Conservation (phyloP, 2,113 vertebrate genomes). For the Elachura formosa region DNA sequence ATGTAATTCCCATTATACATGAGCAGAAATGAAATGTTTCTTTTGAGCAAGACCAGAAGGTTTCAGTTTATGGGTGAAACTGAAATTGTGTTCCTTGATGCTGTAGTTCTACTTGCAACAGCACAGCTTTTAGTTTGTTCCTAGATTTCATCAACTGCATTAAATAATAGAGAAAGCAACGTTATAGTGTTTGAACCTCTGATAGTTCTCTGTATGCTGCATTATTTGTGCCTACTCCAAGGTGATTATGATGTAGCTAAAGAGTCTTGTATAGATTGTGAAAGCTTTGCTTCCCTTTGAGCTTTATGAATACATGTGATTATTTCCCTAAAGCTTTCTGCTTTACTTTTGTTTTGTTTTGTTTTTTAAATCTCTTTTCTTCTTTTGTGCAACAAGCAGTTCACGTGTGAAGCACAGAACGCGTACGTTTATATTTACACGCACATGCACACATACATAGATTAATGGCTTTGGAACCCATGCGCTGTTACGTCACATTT, state of each 20-base stretch:
- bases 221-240: constrained; percentile 29
- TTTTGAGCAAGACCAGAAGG: constrained; percentile 50
- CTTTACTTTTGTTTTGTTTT: neutral
- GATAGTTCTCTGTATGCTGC: constrained; percentile 20
- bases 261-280: constrained; percentile 27
- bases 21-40: constrained; percentile 45
- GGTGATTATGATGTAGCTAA: constrained; percentile 13
- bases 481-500: neutral
- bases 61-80: constrained; percentile 55
- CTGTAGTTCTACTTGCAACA: constrained; percentile 43
- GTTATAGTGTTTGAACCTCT: constrained; percentile 41
- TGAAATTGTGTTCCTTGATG: constrained; percentile 41
- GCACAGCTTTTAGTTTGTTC: constrained; percentile 29
- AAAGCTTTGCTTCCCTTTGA: constrained; percentile 26
- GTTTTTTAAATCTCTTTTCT: neutral
- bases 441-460: neutral
- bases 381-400: constrained; percentile 33
- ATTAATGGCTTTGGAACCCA: constrained; percentile 8
- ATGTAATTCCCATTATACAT: constrained; percentile 64
- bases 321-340: constrained; percentile 47
- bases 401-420: constrained; percentile 39
- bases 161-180: constrained; percentile 19
- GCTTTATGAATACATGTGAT: constrained; percentile 19
- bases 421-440: neutral
- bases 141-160: constrained; percentile 3